phyloP scores from a whole-genome alignment of 1,140 invertebrate species.

The Triops cancriformis region DNA sequence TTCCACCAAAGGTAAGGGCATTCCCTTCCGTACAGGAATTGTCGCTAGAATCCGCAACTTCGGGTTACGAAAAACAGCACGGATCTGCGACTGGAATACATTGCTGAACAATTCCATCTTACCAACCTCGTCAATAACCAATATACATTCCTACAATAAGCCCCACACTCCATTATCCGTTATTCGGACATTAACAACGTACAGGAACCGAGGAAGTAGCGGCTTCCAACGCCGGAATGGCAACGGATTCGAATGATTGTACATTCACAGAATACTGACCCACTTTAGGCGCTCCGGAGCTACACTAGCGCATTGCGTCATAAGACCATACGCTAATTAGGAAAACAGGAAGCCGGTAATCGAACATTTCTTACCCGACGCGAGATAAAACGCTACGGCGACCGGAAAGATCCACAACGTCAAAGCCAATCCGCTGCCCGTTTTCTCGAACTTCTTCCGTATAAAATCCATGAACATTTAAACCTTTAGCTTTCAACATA shows the following conservation, averaged over 20 bases:
- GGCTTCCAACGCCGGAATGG: slow-evolving; percentile 41
- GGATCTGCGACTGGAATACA: slow-evolving; percentile 42
- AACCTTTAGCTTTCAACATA: slow-evolving; percentile 36
- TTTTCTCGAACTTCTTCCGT: slow-evolving; percentile 50
- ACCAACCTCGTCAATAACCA: slow-evolving; percentile 56
- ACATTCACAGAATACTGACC: slow-evolving; percentile 52
- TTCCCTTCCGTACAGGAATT: slow-evolving; percentile 44
- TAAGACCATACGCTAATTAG: not conserved
- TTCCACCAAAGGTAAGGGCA: slow-evolving; percentile 41
- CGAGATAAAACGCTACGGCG: slow-evolving; percentile 43
- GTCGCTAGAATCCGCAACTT: slow-evolving; percentile 45
- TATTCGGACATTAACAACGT: not conserved
- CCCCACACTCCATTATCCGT: slow-evolving; percentile 14
- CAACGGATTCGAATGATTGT: slow-evolving; percentile 48
- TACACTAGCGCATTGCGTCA: slow-evolving; percentile 10
- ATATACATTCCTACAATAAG: slow-evolving; percentile 34
- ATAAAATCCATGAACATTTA: slow-evolving; percentile 49
- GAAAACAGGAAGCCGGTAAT: not conserved
- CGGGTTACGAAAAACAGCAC: slow-evolving; percentile 37
- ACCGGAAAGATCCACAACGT: slow-evolving; percentile 47
- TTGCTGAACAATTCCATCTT: slow-evolving; percentile 59
- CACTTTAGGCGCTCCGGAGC: slow-evolving; percentile 39
- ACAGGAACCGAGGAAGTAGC: slow-evolving; percentile 31
- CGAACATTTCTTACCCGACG: slow-evolving; percentile 38
- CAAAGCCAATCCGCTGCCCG: slow-evolving; percentile 49